A percentile compares a stretch with the other conserved stretches of the same genome.
Conservation (phyloP, 2,888 invertebrate genomes). For the Philereme transversata region DNA sequence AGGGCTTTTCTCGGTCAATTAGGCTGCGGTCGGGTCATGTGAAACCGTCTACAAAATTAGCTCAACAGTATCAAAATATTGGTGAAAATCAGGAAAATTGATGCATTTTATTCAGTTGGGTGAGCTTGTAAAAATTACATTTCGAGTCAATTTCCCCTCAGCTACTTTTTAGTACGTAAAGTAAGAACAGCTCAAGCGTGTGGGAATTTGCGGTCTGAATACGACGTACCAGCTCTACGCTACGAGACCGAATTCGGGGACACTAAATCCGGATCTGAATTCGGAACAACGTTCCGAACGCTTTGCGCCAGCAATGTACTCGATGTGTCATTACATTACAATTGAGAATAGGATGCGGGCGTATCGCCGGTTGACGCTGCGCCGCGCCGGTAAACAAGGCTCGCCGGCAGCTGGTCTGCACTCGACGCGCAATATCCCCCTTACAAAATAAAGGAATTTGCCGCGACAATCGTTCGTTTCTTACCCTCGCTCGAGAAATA, state of each 20-base stretch:
- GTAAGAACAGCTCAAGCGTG: not conserved
- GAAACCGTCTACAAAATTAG: slow-evolving; percentile 34
- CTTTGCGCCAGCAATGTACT: slow-evolving; percentile 35
- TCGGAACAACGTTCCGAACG: slow-evolving; percentile 30
- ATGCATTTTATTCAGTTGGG: not conserved
- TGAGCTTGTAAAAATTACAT: not conserved
- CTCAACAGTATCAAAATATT: slow-evolving; percentile 26
- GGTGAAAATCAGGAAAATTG: not conserved
- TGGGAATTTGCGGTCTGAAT: slow-evolving; percentile 12
- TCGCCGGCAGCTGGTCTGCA: slow-evolving; percentile 75
- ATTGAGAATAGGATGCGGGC: slow-evolving; percentile 60
- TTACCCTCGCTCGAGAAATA: slow-evolving; percentile 79
- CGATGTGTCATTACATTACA: slow-evolving; percentile 57
- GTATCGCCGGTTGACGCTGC: slow-evolving; percentile 53
- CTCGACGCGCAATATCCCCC: slow-evolving; percentile 82
- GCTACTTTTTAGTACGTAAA: not conserved
- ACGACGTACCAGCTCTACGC: slow-evolving; percentile 14
- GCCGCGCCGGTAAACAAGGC: slow-evolving; percentile 71
- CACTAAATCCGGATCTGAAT: slow-evolving; percentile 35
- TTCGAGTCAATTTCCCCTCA: not conserved
- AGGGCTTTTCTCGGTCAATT: slow-evolving; percentile 43
- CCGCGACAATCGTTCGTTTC: slow-evolving; percentile 81
- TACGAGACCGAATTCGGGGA: slow-evolving; percentile 22
- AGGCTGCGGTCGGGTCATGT: slow-evolving; percentile 34
- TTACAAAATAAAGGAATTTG: slow-evolving; percentile 80